Evolutionary conservation across 2,113 vertebrate species (phyloP).

Genomic region (Piliocolobus tephrosceles): DNA sequence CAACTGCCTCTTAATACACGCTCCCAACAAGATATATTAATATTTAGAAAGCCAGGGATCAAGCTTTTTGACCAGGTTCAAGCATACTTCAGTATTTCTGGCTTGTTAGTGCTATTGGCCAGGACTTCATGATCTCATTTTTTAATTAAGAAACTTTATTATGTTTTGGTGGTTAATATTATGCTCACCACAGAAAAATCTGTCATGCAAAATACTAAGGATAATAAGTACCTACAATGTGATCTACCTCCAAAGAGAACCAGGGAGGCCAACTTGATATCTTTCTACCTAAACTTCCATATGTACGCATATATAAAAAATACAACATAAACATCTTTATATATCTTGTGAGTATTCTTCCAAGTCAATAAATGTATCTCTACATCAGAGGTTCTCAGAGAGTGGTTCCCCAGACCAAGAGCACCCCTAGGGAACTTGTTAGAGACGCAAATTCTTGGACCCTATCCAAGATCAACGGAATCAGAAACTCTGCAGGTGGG

Average conservation of each 20-base stretch:
- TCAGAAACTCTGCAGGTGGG: not conserved
- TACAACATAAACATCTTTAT: not conserved
- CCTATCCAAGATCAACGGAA: not conserved
- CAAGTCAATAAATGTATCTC: not conserved
- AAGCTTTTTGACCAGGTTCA: not conserved
- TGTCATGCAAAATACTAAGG: not conserved
- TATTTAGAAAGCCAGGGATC: not conserved
- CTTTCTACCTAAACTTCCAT: not conserved
- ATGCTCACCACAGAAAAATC: not conserved
- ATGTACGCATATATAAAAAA: not conserved
- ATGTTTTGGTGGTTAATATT: not conserved
- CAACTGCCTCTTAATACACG: not conserved
- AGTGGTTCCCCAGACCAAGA: not conserved
- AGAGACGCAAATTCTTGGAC: constrained; percentile 6
- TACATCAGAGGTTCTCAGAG: not conserved
- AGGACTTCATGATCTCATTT: not conserved
- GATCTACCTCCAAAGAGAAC: not conserved
- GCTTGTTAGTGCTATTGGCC: not conserved
- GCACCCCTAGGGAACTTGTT: not conserved
- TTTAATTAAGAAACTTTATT: constrained; percentile 13
- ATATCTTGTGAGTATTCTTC: not conserved
- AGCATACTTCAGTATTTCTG: not conserved
- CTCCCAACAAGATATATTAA: not conserved
- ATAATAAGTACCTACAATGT: not conserved
- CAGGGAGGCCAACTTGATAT: not conserved